phyloP scores from a whole-genome alignment of 1,140 invertebrate genomes.

The Eriocheir sinensis region DNA sequence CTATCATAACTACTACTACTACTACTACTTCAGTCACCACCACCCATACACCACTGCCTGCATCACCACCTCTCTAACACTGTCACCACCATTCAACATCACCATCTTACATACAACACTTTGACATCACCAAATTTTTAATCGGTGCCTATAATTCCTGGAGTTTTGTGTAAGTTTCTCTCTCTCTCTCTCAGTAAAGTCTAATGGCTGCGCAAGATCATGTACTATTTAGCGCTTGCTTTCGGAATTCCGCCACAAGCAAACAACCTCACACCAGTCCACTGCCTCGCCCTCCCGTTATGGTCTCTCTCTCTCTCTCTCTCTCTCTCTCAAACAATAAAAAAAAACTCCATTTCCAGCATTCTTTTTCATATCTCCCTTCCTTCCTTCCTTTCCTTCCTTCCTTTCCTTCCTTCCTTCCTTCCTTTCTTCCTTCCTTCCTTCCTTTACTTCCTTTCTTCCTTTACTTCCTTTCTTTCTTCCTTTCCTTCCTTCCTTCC shows the following conservation, averaged over 20 bases:
- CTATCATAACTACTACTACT: not conserved
- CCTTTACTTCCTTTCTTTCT: too few relatives aligned
- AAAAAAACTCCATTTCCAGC: not conserved
- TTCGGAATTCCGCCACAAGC: not conserved
- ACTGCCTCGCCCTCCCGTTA: not conserved
- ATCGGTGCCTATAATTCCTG: too few relatives aligned
- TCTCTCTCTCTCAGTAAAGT: not conserved
- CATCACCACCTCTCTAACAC: not conserved
- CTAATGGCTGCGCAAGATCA: not conserved
- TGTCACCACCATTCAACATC: not conserved
- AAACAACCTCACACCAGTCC: not conserved
- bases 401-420: not conserved
- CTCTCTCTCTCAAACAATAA: too few relatives aligned
- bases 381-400: not conserved
- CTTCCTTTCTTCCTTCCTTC: not conserved
- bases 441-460: too few relatives aligned
- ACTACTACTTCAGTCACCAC: not conserved
- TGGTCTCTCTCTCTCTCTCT: constrained; percentile 17
- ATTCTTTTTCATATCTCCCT: too few relatives aligned
- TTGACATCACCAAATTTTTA: too few relatives aligned
- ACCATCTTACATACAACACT: too few relatives aligned
- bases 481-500: not conserved
- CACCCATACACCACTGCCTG: not conserved
- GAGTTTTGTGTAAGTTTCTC: too few relatives aligned
- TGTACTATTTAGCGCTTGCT: not conserved